phyloP scores from a whole-genome alignment of 2,797 vertebrate genomes.

The Neopelma chrysocephalum region DNA sequence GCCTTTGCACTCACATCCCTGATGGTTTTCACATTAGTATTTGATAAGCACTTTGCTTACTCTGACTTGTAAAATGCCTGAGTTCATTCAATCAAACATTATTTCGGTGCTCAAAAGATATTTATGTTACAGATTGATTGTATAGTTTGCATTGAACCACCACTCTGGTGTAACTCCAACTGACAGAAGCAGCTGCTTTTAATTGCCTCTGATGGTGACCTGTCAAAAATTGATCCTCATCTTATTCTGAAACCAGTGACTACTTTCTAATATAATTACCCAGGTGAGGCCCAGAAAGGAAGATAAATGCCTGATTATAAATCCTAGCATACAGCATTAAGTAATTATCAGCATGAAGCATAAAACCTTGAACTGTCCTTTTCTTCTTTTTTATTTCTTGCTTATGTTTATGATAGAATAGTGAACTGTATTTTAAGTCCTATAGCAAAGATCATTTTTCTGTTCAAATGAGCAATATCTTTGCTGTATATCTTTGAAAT shows the following conservation, averaged over 20 bases:
- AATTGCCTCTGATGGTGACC: conserved; percentile 21
- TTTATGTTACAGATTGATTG: neutral
- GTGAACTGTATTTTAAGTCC: neutral
- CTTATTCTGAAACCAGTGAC: conserved; percentile 69
- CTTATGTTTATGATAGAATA: neutral
- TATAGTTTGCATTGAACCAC: conserved; percentile 1
- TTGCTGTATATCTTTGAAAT: neutral
- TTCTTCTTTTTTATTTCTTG: conserved; percentile 13
- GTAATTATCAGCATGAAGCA: conserved; percentile 79
- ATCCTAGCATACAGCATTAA: conserved; percentile 75
- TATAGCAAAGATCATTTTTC: neutral
- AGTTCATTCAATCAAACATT: conserved; percentile 30
- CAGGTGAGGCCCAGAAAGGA: conserved; percentile 68
- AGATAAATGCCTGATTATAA: conserved; percentile 70
- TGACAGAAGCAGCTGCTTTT: neutral
- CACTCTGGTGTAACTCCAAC: neutral
- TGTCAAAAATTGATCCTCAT: conserved; percentile 56
- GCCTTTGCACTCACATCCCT: neutral
- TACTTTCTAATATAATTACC: conserved; percentile 80
- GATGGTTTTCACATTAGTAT: neutral
- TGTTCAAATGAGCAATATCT: neutral
- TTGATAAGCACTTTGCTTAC: conserved; percentile 6
- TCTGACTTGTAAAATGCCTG: neutral
- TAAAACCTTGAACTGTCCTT: conserved; percentile 70
- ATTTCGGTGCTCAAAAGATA: neutral